Percentiles rank a stretch among this genome's conserved stretches.
phyloP scores from a whole-genome alignment of 2,113 vertebrate genomes.

The Corvus cornix region DNA sequence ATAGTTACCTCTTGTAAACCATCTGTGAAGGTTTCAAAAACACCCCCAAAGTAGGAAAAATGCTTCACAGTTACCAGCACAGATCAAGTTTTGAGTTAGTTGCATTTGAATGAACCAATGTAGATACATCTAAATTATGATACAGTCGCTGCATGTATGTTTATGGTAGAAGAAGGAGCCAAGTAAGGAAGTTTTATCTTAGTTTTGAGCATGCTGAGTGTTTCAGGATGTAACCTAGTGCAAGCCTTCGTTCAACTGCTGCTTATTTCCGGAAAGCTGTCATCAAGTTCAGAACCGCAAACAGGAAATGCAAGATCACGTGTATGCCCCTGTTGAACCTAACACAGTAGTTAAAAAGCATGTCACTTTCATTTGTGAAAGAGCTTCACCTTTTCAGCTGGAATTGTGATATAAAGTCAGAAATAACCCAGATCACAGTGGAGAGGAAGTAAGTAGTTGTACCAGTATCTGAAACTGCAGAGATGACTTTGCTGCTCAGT shows the following conservation, averaged over 20 bases:
- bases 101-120: neutral
- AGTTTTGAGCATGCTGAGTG: neutral
- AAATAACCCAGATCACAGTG: neutral
- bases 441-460: slow-evolving; percentile 6
- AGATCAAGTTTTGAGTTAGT: neutral
- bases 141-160: neutral
- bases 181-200: neutral
- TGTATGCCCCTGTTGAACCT: neutral
- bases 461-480: neutral
- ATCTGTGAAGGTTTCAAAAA: neutral
- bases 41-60: neutral
- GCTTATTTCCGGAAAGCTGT: slow-evolving; percentile 37
- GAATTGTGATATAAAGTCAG: neutral
- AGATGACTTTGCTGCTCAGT: neutral
- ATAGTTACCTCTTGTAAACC: neutral
- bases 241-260: neutral
- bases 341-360: neutral
- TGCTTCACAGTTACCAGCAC: neutral
- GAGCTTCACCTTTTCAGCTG: neutral
- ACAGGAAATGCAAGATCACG: slow-evolving; percentile 47
- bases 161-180: neutral
- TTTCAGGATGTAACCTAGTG: neutral
- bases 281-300: slow-evolving; percentile 34
- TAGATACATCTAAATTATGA: neutral
- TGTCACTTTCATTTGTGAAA: neutral